Base-by-base conservation (phyloP, 1,140 invertebrate species). In the Listronotus bonariensis region DNA sequence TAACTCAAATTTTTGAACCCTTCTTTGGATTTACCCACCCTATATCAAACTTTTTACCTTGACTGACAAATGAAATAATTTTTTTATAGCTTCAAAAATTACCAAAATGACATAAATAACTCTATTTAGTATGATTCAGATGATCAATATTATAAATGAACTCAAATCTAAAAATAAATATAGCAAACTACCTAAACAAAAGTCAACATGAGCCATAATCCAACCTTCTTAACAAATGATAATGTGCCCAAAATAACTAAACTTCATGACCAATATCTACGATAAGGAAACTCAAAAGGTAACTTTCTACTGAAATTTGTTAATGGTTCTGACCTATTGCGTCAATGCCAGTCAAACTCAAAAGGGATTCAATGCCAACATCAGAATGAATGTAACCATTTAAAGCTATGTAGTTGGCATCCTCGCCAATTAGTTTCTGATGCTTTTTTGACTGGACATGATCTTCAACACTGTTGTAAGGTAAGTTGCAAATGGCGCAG, bases 401-500 rank as follows among this genome's bases (percentile, higher is more conserved):
- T 48, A 74, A 56, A 34, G 72, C 71, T 52, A 74, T 74, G 73
- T 88, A 91, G 75, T 90, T 91, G 43, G 84, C 83, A 65, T 86
- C 83, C 72, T 90, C 88, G 51, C 84, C 83, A 31, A 89, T 86
- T 73, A 90, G 89, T 48, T 84, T 84, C 42, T 86, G 73, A 77
- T 91, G 89, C 70, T 87, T 84, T 49, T 88, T 86, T n/a, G 85
- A 88, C 61, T 88, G 85, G 31, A 89, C 77, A 67, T 91, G 89
- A 64, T 86, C 81, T 1, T 81, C 81, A 12, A 89, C 75, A 70
- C 86, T 87, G 55, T 82, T 82, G 76, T 90, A 91, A 62, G 88
- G 87, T 41, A 84, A 76, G 69, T 87, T 88, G 75, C 89, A 91
- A 75, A 90, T 88, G 78, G 90, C 89, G 80, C 89, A 91, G 71